phyloP scores from a whole-genome alignment of 1,140 invertebrate species.

The Diprion similis region DNA sequence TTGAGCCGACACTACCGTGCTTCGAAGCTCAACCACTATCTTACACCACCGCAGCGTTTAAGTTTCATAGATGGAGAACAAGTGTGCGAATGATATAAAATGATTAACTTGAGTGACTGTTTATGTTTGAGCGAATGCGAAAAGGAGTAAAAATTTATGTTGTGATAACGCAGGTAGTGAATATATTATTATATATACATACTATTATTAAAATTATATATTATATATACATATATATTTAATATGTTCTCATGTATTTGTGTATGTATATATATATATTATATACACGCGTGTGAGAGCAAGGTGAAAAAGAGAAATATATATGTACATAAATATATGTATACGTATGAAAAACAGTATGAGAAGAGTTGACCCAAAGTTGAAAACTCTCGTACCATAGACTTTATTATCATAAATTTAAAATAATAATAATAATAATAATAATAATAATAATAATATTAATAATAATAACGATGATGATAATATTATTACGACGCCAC shows the following conservation, averaged over 20 bases:
- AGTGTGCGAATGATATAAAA: conserved; percentile 19
- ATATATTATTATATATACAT: conserved; percentile 50
- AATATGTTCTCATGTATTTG: conserved; percentile 13
- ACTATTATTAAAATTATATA: conserved; percentile 47
- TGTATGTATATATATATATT: conserved; percentile 7
- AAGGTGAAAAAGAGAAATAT: not conserved
- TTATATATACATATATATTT: conserved; percentile 27
- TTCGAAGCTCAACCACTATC: conserved; percentile 53
- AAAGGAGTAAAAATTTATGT: conserved; percentile 50
- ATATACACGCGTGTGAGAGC: not conserved
- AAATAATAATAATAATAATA: conserved; percentile 44
- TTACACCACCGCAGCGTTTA: conserved; percentile 53
- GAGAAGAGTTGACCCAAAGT: conserved; percentile 51
- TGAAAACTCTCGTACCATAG: conserved; percentile 54
- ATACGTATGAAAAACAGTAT: conserved; percentile 43
- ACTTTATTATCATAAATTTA: conserved; percentile 58
- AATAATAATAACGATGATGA: not conserved
- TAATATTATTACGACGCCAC: conserved; percentile 49
- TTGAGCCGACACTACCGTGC: conserved; percentile 49
- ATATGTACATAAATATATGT: conserved; percentile 24
- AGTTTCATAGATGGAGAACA: conserved; percentile 53
- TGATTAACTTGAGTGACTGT: conserved; percentile 14
- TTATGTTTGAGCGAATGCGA: conserved; percentile 25
- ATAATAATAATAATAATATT: not conserved
- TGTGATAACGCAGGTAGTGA: conserved; percentile 57